A percentile compares a stretch with the other conserved stretches of the same genome.
Evolutionary conservation across 1,140 invertebrate species (phyloP).

Genomic region (Amphibalanus amphitrite): DNA sequence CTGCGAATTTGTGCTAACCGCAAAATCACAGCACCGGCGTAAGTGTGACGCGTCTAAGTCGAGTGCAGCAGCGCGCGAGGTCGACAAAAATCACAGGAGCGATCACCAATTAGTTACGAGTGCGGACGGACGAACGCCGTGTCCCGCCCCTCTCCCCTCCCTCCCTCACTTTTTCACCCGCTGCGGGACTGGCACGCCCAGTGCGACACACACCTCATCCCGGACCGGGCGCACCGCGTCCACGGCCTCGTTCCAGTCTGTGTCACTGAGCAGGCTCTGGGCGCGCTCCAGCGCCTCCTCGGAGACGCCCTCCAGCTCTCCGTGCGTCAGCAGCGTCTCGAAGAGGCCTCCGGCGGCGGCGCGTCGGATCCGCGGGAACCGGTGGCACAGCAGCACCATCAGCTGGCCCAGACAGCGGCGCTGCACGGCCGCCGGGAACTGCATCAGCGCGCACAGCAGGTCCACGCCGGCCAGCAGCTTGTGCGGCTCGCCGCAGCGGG

Average conservation of each 20-base stretch:
- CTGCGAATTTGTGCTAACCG: too few species aligned
- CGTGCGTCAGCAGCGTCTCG: slow-evolving; percentile 9
- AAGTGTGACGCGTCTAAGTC: too few species aligned
- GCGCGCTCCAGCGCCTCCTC: not conserved
- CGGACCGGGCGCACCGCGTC: not conserved
- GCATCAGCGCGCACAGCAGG: slow-evolving; percentile 11
- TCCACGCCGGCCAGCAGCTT: slow-evolving; percentile 11
- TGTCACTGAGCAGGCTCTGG: not conserved
- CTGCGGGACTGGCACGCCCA: not conserved
- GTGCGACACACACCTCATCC: not conserved
- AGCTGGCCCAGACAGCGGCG: slow-evolving; percentile 8
- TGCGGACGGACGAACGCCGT: not conserved
- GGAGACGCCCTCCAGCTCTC: not conserved
- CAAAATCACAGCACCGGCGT: too few species aligned
- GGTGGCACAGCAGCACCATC: slow-evolving; percentile 13
- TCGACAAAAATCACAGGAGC: not conserved
- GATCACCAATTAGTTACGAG: not conserved
- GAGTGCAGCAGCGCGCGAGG: not conserved
- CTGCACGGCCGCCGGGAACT: slow-evolving; percentile 6
- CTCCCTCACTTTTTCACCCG: not conserved
- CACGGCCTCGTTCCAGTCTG: not conserved
- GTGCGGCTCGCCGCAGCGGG: not conserved
- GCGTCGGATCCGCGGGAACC: slow-evolving; percentile 12
- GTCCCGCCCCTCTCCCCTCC: too few species aligned
- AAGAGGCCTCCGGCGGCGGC: slow-evolving; percentile 10